A percentile compares a stretch with the other conserved stretches of the same genome.
phyloP scores from a whole-genome alignment of 2,797 vertebrate genomes.

The Anguilla anguilla region DNA sequence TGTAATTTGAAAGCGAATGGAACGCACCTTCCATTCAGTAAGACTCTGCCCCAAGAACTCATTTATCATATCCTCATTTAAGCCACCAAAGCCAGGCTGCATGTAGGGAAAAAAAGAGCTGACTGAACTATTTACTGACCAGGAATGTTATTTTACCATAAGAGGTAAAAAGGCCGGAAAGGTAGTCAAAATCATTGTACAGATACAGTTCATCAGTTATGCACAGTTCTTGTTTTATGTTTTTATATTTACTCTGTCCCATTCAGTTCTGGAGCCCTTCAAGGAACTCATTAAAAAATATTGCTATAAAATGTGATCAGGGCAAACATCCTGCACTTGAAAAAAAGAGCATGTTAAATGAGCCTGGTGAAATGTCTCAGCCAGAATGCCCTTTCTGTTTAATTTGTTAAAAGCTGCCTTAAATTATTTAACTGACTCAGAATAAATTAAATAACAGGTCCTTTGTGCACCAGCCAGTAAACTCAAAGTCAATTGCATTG shows the following conservation, averaged over 20 bases:
- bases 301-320: not conserved
- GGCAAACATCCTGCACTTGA: not conserved
- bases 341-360: not conserved
- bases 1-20: too few species aligned
- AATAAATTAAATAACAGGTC: not conserved
- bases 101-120: not conserved
- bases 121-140: not conserved
- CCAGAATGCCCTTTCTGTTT: not conserved
- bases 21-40: too few species aligned
- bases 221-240: not conserved
- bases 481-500: constrained; percentile 7
- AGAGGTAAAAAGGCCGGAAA: not conserved
- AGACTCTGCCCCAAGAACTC: not conserved
- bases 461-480: not conserved
- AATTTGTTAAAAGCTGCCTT: not conserved
- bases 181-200: not conserved
- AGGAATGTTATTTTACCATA: not conserved
- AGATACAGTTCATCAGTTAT: not conserved
- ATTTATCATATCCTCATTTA: not conserved
- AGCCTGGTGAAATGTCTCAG: not conserved
- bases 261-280: not conserved
- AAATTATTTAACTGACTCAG: not conserved
- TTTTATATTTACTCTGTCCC: not conserved
- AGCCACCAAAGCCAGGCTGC: not conserved
- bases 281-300: not conserved